A percentile compares a stretch with the other conserved stretches of the same genome.
phyloP scores from a whole-genome alignment of 1,140 invertebrate species.

The Danaus melanippus region DNA sequence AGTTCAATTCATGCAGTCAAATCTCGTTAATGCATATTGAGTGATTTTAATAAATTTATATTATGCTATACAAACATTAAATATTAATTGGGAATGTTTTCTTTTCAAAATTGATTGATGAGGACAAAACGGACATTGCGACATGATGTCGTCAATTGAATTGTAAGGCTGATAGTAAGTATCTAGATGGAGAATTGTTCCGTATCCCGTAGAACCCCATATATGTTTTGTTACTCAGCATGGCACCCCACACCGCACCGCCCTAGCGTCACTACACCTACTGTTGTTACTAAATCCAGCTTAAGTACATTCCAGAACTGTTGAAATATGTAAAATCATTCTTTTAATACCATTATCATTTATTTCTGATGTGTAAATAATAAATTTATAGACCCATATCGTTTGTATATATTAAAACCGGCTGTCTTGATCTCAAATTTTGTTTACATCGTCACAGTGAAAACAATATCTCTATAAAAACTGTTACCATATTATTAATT shows the following conservation, averaged over 20 bases:
- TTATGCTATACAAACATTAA: slow-evolving; percentile 28
- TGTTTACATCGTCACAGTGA: not conserved
- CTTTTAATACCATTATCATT: too few relatives aligned
- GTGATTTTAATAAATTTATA: slow-evolving; percentile 17
- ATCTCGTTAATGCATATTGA: slow-evolving; percentile 60
- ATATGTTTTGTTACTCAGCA: slow-evolving; percentile 45
- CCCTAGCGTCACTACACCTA: slow-evolving; percentile 20
- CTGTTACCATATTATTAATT: too few relatives aligned
- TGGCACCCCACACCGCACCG: slow-evolving; percentile 36
- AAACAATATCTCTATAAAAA: slow-evolving; percentile 8
- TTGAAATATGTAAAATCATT: too few relatives aligned
- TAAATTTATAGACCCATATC: too few relatives aligned
- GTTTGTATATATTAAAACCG: too few relatives aligned
- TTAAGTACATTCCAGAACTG: slow-evolving; percentile 1
- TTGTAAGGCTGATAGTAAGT: slow-evolving; percentile 43
- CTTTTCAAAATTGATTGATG: slow-evolving; percentile 40
- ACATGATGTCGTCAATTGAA: slow-evolving; percentile 23
- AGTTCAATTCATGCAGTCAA: slow-evolving; percentile 68
- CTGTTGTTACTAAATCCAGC: slow-evolving; percentile 10
- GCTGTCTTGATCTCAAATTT: too few relatives aligned
- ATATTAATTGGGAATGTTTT: slow-evolving; percentile 35
- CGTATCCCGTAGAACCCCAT: slow-evolving; percentile 41
- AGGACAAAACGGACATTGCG: slow-evolving; percentile 35
- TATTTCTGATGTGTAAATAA: too few relatives aligned
- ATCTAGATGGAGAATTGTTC: slow-evolving; percentile 43